These are phyloP conservation scores for Vulpes ferrilata DNA, from an alignment of 2,113 vertebrate species.

Conservation along the genomic window DNA sequence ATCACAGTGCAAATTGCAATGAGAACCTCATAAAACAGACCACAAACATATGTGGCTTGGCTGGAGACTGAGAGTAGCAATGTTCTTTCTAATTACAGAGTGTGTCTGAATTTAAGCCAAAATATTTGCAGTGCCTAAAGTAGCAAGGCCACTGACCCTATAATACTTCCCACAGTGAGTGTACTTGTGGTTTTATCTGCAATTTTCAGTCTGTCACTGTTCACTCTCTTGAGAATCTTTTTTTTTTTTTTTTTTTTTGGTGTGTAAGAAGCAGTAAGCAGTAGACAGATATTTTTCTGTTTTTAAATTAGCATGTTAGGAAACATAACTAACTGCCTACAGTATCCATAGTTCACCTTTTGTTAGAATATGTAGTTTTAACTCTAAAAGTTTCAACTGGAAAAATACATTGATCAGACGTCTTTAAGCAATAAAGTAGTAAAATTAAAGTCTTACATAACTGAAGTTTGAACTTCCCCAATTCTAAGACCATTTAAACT, in stretches of 20 bases:
- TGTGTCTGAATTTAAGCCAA: conserved; percentile 7
- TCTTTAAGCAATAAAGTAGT: not conserved
- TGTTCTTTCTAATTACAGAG: conserved; percentile 62
- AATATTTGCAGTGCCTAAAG: conserved; percentile 38
- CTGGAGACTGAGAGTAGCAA: not conserved
- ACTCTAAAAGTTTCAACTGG: not conserved
- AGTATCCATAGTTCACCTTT: not conserved
- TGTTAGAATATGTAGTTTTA: not conserved
- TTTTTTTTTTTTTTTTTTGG: not conserved
- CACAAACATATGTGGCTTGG: not conserved
- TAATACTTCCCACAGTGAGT: conserved; percentile 43
- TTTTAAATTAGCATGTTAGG: conserved; percentile 1
- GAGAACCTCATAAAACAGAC: not conserved
- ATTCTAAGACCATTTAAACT: conserved; percentile 56
- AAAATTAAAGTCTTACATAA: conserved; percentile 2
- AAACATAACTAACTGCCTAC: not conserved
- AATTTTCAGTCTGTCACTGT: not conserved
- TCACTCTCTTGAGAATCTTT: conserved; percentile 16
- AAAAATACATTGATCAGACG: conserved; percentile 21
- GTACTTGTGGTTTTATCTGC: not conserved
- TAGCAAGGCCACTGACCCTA: conserved; percentile 12
- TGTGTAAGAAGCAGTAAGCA: not conserved
- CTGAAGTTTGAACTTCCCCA: not conserved
- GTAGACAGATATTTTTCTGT: not conserved
- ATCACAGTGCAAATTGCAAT: not conserved